Percentiles rank a stretch among this genome's conserved stretches.
Conservation (phyloP, 2,888 invertebrate species). For the Sinodicranocentrus sp. region DNA sequence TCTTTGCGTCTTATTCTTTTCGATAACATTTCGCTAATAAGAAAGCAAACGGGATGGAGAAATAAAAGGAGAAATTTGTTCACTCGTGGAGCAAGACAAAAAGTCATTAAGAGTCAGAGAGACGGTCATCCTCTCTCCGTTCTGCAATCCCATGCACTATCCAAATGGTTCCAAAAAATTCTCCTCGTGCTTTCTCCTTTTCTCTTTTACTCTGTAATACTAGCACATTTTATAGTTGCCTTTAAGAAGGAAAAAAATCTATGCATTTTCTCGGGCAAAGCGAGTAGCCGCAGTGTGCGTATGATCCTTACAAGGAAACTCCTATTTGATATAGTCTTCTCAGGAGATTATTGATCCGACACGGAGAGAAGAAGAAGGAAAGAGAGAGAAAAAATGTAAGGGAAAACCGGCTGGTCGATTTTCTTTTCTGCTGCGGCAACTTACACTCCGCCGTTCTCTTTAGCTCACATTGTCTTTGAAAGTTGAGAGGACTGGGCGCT, state of each 20-base stretch:
- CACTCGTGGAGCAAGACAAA: slow-evolving; percentile 34
- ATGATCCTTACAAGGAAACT: neutral
- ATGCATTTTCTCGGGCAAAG: too few relatives aligned
- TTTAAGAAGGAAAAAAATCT: too few relatives aligned
- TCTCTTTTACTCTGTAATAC: too few relatives aligned
- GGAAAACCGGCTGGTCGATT: slow-evolving; percentile 41
- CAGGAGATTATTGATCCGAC: slow-evolving; percentile 53
- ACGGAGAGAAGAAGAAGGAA: neutral
- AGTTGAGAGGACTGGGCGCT: neutral
- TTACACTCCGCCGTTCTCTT: neutral
- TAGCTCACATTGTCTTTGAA: slow-evolving; percentile 12
- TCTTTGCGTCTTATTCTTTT: too few relatives aligned
- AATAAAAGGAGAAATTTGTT: slow-evolving; percentile 46
- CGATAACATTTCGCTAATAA: slow-evolving; percentile 50
- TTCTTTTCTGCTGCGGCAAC: slow-evolving; percentile 11
- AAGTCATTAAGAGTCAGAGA: slow-evolving; percentile 48
- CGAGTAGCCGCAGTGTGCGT: too few relatives aligned
- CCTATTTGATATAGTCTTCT: slow-evolving; percentile 57
- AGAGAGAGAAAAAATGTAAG: slow-evolving; percentile 1
- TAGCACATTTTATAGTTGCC: too few relatives aligned
- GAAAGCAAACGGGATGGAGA: slow-evolving; percentile 29
- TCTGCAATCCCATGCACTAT: too few relatives aligned
- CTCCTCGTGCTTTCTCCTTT: too few relatives aligned
- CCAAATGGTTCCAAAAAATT: too few relatives aligned
- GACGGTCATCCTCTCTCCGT: slow-evolving; percentile 59